These are phyloP conservation scores for Macrosiphum euphorbiae DNA, from an alignment of 2,888 invertebrate species.

Conservation along the genomic window DNA sequence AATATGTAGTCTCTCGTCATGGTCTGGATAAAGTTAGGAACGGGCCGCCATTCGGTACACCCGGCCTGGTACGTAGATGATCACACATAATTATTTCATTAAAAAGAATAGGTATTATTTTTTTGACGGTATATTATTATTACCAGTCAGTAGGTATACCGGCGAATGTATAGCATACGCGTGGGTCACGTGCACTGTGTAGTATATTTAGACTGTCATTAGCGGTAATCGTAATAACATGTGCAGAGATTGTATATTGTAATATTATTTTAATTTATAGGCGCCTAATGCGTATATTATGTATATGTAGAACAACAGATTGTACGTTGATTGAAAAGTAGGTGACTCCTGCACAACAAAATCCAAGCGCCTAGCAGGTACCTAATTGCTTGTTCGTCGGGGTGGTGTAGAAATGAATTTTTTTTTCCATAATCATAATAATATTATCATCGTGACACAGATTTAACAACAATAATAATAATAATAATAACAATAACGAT, in stretches of 20 bases:
- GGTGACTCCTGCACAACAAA: background rate
- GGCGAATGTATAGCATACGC: background rate
- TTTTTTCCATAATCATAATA: background rate
- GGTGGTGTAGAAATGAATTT: background rate
- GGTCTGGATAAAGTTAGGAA: background rate
- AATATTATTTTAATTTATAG: background rate
- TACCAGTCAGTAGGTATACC: background rate
- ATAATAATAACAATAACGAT: background rate
- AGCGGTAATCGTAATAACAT: background rate
- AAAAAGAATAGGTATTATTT: background rate
- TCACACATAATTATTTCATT: background rate
- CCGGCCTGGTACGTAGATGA: background rate
- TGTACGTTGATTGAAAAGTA: conserved; percentile 4
- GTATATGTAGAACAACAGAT: background rate
- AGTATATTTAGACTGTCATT: background rate
- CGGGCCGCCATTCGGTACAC: background rate
- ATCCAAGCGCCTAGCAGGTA: background rate
- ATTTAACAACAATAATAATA: background rate
- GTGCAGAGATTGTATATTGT: background rate
- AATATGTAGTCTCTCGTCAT: background rate
- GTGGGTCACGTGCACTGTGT: background rate
- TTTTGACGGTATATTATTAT: background rate
- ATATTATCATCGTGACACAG: background rate
- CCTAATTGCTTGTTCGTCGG: background rate
- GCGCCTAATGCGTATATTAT: background rate